phyloP scores from a whole-genome alignment of 1,140 invertebrate species.

The roundworm (Caenorhabditis elegans) region WBcel235 BX284602.5:5032001-5032500 shows the following conservation, averaged over 20 bases:
- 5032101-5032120: neutral
- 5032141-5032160: slow-evolving; percentile 6
- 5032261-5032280: neutral
- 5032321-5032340: neutral
- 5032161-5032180: neutral
- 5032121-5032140: neutral
- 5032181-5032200: slow-evolving; percentile 16
- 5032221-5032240: neutral
- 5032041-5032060: slow-evolving; percentile 7
- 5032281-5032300: neutral
- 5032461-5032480: neutral
- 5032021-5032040: slow-evolving; percentile 6
- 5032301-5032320: neutral
- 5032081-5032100: neutral
- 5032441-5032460: neutral
- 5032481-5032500: neutral
- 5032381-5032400: neutral
- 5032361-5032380: neutral
- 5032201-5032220: neutral
- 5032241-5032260: neutral
- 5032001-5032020: slow-evolving; percentile 5
- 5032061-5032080: neutral
- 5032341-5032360: neutral
- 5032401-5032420: neutral
- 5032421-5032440: neutral